These are phyloP conservation scores for Drosophila infuscata DNA, from an alignment of 2,888 invertebrate species.

Conservation along the genomic window DNA sequence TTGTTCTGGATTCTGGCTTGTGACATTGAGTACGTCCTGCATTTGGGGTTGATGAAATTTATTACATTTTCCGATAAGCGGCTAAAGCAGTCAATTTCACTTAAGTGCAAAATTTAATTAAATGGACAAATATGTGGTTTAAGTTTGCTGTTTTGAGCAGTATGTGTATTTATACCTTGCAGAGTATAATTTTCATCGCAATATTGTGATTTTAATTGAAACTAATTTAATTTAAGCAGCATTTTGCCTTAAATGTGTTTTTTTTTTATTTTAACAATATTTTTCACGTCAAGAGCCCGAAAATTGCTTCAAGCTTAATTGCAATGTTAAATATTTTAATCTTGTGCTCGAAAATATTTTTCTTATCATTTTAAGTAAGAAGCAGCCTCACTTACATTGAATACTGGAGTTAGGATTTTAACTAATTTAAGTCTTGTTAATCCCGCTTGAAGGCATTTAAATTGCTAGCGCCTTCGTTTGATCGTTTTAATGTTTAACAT, in stretches of 20 bases:
- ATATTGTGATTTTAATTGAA: neutral
- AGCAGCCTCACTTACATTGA: constrained; percentile 2
- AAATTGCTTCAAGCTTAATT: constrained; percentile 7
- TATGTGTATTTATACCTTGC: too few species aligned
- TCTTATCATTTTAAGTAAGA: constrained; percentile 1
- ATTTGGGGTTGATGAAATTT: constrained; percentile 19
- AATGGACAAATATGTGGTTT: constrained; percentile 38
- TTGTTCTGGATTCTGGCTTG: neutral
- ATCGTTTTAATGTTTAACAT: constrained; percentile 53
- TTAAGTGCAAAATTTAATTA: constrained; percentile 44
- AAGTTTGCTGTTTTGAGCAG: neutral
- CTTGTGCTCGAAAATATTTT: constrained; percentile 1
- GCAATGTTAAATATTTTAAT: constrained; percentile 10
- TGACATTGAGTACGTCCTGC: constrained; percentile 16
- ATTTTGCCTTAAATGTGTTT: neutral
- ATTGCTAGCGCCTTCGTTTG: constrained; percentile 42
- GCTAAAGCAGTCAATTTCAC: constrained; percentile 19
- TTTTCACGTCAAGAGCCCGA: neutral
- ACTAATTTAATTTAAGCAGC: neutral
- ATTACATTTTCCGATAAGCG: constrained; percentile 7
- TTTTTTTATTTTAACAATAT: neutral
- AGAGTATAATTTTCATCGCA: neutral
- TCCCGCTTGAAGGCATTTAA: constrained; percentile 32
- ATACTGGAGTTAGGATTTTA: neutral
- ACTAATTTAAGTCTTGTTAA: constrained; percentile 33